Conservation (phyloP, 92 coral and sea anemone genomes). For the Heliopora coerulea region DNA sequence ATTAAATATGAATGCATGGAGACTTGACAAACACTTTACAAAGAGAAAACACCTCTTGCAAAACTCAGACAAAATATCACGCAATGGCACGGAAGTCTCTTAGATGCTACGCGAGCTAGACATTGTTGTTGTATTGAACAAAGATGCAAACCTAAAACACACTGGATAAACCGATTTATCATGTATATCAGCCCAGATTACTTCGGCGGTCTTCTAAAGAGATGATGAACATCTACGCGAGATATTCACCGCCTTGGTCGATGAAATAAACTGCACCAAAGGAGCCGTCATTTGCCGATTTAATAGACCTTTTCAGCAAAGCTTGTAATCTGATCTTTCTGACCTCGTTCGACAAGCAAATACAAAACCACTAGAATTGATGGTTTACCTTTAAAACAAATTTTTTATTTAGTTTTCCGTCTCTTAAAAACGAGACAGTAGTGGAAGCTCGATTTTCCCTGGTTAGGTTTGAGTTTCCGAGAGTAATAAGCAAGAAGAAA, state of each 20-base stretch:
- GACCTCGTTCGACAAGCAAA: not conserved
- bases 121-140: too few relatives aligned
- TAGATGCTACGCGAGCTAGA: too few relatives aligned
- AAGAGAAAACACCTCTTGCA: too few relatives aligned
- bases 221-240: not conserved
- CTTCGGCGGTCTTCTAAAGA: not conserved
- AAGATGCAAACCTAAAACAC: too few relatives aligned
- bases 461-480: not conserved
- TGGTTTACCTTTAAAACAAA: slow-evolving; percentile 4
- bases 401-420: slow-evolving; percentile 11
- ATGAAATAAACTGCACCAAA: slow-evolving; percentile 7
- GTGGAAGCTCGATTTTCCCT: not conserved
- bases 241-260: slow-evolving; percentile 23
- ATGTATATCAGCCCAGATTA: slow-evolving; percentile 3
- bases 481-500: too few relatives aligned
- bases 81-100: too few relatives aligned
- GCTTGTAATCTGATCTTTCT: slow-evolving; percentile 11
- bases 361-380: slow-evolving; percentile 15
- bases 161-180: slow-evolving; percentile 8
- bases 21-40: too few relatives aligned
- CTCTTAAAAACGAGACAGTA: not conserved
- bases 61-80: too few relatives aligned
- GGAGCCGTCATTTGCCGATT: slow-evolving; percentile 16
- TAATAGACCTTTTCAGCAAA: slow-evolving; percentile 11
- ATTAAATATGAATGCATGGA: slow-evolving; percentile 18